Percentiles rank a stretch among this genome's conserved stretches.
Conservation (phyloP, 2,888 invertebrate species). For the Hofmannophila pseudospretella region DNA sequence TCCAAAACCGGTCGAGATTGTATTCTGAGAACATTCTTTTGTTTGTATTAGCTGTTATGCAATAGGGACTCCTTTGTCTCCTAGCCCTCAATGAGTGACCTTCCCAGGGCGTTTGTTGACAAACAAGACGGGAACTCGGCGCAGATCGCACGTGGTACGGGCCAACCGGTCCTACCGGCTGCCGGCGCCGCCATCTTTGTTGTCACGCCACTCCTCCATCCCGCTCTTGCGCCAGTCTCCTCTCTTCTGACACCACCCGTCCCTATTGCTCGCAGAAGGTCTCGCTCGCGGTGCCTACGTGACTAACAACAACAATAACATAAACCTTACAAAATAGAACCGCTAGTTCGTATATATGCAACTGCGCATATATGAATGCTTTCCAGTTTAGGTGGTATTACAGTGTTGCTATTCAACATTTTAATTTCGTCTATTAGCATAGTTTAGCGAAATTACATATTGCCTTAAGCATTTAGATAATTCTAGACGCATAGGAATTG, state of each 20-base stretch:
- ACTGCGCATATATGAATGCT: constrained; percentile 14
- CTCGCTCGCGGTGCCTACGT: constrained; percentile 62
- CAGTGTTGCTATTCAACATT: constrained; percentile 23
- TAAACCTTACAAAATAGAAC: constrained; percentile 46
- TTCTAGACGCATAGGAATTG: background rate
- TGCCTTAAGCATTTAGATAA: background rate
- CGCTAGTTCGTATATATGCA: constrained; percentile 23
- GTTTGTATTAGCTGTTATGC: constrained; percentile 28
- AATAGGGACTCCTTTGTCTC: constrained; percentile 57
- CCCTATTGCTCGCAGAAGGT: constrained; percentile 32
- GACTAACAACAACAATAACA: constrained; percentile 71
- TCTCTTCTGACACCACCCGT: constrained; percentile 27
- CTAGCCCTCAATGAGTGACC: constrained; percentile 62
- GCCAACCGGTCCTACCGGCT: constrained; percentile 67
- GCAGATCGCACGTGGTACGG: constrained; percentile 69
- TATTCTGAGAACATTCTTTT: constrained; percentile 13
- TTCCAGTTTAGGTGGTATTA: constrained; percentile 16
- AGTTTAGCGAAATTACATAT: constrained; percentile 10
- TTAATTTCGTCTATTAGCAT: constrained; percentile 24
- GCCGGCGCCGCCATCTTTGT: constrained; percentile 73
- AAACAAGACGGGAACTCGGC: constrained; percentile 67
- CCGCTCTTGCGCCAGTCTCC: constrained; percentile 33
- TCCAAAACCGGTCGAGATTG: constrained; percentile 7
- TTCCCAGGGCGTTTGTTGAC: constrained; percentile 74
- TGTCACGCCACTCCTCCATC: constrained; percentile 67